Evolutionary conservation across 2,888 invertebrate species (phyloP), one percentile per base, ranked within the genome.

Genomic region (Endomychus coccineus): DNA sequence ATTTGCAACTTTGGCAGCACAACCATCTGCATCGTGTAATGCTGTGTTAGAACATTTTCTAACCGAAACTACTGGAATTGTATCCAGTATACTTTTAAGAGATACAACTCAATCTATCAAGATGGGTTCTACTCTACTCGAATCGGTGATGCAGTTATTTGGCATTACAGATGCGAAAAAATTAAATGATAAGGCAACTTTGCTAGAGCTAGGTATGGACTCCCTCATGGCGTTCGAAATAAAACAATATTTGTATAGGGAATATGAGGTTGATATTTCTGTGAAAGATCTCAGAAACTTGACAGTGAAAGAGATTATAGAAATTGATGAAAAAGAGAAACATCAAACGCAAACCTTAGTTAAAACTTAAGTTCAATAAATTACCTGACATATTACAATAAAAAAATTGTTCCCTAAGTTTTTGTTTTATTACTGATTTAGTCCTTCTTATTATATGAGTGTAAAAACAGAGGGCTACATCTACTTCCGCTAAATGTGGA

Each of bases 191-290:
- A 40, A 39, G 2, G 24, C 45, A 5, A 40, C 47, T 2, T 27
- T 51, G 4, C 19, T 45, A 1, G 46, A 51, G 36, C 27, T 50
- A n/a, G 53, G 53, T 17, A 27, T 51, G 24, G 53, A 53, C 37
- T 53, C 53, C 3, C 31, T 51, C 3, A 51, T 53, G 49, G 23
- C 36, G 15, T 43, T 49, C n/a, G 53, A 53, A 45, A 50, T 51
- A 9, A 50, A 53, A 24, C 53, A 53, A 41, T 48, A 44, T 4
- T 28, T 52, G 3, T 50, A 45, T 27, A 44, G 52, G 36, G 49
- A 47, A 27, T 44, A 36, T 28, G 46, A 49, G 5, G 19, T 53
- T 5, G 51, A 51, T 16, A 33, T 46, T 3, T 34, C 11, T 13
- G 32, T 36, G 3, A 46, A 48, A 12, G 46, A 49, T 16, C 46